Evolutionary conservation across 2,797 vertebrate genomes (phyloP), one percentile per base, ranked within the genome.

Genomic region (Cirrhinus molitorella): DNA sequence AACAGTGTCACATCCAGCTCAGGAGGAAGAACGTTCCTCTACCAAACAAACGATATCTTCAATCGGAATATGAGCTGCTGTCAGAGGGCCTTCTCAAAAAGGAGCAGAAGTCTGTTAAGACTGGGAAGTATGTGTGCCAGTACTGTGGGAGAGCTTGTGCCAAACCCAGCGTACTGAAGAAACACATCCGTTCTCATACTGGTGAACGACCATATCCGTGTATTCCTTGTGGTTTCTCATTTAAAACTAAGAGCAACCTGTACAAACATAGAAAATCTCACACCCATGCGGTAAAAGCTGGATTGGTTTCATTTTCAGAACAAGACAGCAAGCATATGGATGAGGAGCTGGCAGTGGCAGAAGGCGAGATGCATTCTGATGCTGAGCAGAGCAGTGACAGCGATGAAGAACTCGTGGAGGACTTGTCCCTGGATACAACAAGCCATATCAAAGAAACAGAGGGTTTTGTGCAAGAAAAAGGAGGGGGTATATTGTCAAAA

Each of bases 191-290:
- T 86, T 99, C 98, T 73, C 98, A 99, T 84, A 99, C 98, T 0
- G 98, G 98, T 21, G 98, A 99, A 88, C 94, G 98, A 85, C 98
- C 98, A 0, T 99, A 99, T 85, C 98, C 98, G 0, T 99, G 98
- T 87, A 92, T 98, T 88, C 98, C 98, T 71, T 99, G 98, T 74
- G 98, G 98, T 72, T 99, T 99, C 93, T 99, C 98, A 77, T 99
- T 99, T 92, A 99, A 99, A 95, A 99, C 98, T 0, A 99, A 99
- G 94, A 99, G 98, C 91, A 99, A 99, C 92, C 94, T 99, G 85
- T 99, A 99, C 94, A 99, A 99, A 96, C 98, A 99, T 95, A 95
- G 98, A 91, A 99, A 99, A 92, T 99, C 98, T 45, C 98, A 99
- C 86, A 97, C 98, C 87, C 98, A 99, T 90, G 96, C 96, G 10